Percentiles rank a stretch among this genome's conserved stretches.
phyloP scores from a whole-genome alignment of 2,888 invertebrate genomes.

The Rhagium mordax region DNA sequence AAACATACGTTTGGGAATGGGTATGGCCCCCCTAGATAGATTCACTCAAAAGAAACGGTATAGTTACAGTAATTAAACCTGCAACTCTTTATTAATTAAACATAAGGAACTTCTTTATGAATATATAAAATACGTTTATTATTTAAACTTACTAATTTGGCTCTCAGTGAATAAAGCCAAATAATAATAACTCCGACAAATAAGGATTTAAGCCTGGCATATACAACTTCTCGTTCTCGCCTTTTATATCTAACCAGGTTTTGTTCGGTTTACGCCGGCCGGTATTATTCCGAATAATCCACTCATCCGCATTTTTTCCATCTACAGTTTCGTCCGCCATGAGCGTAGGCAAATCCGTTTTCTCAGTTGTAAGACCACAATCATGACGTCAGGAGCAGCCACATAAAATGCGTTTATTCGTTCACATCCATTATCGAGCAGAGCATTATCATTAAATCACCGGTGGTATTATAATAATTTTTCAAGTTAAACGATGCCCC shows the following conservation, averaged over 20 bases:
- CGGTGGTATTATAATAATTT: too few relatives aligned
- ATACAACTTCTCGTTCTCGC: not conserved
- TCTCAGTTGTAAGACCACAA: too few relatives aligned
- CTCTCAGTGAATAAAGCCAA: not conserved
- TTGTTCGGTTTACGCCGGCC: not conserved
- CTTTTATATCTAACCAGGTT: slow-evolving; percentile 1
- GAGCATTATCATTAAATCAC: too few relatives aligned
- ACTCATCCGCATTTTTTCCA: not conserved
- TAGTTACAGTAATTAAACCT: not conserved
- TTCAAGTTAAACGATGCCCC: too few relatives aligned
- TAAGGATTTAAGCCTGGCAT: not conserved
- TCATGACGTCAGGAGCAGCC: too few relatives aligned
- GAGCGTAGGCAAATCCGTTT: too few relatives aligned
- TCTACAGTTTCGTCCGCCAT: not conserved
- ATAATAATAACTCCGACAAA: slow-evolving; percentile 1
- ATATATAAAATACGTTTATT: not conserved
- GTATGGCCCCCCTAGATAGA: too few relatives aligned
- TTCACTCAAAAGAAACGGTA: too few relatives aligned
- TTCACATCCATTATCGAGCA: too few relatives aligned
- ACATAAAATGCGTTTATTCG: too few relatives aligned
- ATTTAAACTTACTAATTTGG: slow-evolving; percentile 1
- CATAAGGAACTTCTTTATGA: not conserved
- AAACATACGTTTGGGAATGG: too few relatives aligned
- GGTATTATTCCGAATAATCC: not conserved
- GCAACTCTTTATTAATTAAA: not conserved